phyloP scores from a whole-genome alignment of 1,140 invertebrate genomes.

The Metaphire vulgaris region DNA sequence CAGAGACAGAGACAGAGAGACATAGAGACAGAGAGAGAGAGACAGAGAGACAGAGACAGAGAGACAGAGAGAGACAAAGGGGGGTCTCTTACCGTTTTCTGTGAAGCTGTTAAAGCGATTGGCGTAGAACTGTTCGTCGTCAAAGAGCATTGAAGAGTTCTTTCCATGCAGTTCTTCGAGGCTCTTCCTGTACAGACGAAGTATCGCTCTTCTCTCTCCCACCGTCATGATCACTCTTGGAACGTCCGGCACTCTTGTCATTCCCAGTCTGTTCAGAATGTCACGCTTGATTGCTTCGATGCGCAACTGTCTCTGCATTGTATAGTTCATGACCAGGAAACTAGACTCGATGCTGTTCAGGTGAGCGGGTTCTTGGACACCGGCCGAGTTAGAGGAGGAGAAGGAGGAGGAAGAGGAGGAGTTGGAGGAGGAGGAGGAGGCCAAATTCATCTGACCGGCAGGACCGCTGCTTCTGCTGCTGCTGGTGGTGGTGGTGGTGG shows the following conservation, averaged over 20 bases:
- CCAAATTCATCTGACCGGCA: no score
- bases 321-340: neutral
- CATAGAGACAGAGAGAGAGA: no score
- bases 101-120: conserved; percentile 29
- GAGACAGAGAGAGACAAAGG: neutral
- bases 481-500: no score
- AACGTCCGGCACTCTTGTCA: conserved; percentile 63
- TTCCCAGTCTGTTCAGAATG: conserved; percentile 47
- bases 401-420: no score
- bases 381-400: no score
- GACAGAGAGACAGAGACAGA: no score
- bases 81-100: conserved; percentile 17
- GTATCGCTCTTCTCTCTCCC: conserved; percentile 19
- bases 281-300: neutral
- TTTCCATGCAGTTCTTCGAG: conserved; percentile 20
- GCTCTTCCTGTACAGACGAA: conserved; percentile 28
- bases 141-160: conserved; percentile 14
- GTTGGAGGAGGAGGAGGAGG: no score
- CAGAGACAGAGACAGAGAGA: neutral
- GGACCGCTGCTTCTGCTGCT: no score
- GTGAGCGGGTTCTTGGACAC: neutral
- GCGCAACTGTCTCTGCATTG: neutral
- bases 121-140: conserved; percentile 23
- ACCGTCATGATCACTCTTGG: conserved; percentile 21
- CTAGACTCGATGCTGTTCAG: neutral